Conservation (phyloP, 2,888 invertebrate genomes). For the Aphrophora alni region DNA sequence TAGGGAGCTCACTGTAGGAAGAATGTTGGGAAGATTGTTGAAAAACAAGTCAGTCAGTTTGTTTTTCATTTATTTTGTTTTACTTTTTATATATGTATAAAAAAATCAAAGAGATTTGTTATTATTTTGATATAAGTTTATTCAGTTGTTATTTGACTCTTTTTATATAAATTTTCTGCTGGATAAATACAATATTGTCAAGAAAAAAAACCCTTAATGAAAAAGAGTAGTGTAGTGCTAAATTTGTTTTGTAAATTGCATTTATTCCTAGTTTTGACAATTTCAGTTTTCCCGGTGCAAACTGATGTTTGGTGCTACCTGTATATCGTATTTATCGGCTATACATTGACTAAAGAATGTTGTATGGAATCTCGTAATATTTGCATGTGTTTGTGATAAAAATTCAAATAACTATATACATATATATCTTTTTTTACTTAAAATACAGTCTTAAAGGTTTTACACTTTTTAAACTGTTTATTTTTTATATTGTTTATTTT, state of each 20-base stretch:
- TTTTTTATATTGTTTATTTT: not conserved
- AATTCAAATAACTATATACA: not conserved
- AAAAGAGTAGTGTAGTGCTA: not conserved
- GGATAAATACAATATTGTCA: not conserved
- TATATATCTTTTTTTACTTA: not conserved
- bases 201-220: not conserved
- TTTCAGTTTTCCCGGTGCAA: conserved; percentile 26
- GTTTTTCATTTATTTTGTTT: not conserved
- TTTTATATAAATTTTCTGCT: conserved; percentile 31
- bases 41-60: not conserved
- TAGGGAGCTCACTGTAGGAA: conserved; percentile 1
- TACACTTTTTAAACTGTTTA: not conserved
- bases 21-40: not conserved
- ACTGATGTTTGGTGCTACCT: conserved; percentile 23
- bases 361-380: not conserved
- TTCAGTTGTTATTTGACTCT: conserved; percentile 32
- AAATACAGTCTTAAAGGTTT: not conserved
- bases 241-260: not conserved
- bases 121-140: conserved; percentile 39
- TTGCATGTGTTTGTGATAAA: not conserved
- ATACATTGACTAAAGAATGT: not conserved
- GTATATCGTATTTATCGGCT: not conserved
- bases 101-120: conserved; percentile 39
- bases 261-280: not conserved
- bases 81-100: conserved; percentile 26